A percentile compares a stretch with the other conserved stretches of the same genome.
These are phyloP conservation scores for Brenthis ino DNA, from an alignment of 2,888 invertebrate species.

Conservation along the genomic window DNA sequence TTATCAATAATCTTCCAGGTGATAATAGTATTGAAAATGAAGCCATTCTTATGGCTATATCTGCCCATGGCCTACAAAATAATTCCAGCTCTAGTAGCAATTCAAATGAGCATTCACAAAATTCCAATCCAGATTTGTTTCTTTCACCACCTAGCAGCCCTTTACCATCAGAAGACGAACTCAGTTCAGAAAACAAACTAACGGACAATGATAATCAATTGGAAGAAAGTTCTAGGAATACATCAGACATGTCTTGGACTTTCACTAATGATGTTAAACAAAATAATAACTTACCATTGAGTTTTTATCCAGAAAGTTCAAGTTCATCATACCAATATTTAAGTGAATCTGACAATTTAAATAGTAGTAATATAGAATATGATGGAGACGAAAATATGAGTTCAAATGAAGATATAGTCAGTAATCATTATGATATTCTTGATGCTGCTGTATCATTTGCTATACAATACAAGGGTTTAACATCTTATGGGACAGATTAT, in stretches of 20 bases:
- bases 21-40: constrained; percentile 85
- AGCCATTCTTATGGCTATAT: constrained; percentile 88
- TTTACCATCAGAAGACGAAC: constrained; percentile 53
- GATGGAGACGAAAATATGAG: constrained; percentile 48
- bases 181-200: constrained; percentile 33
- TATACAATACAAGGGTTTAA: constrained; percentile 87
- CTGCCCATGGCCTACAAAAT: constrained; percentile 85
- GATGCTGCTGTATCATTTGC: constrained; percentile 89
- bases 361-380: constrained; percentile 48
- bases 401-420: constrained; percentile 46
- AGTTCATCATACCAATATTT: constrained; percentile 53
- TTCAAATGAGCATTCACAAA: constrained; percentile 39
- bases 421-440: constrained; percentile 81
- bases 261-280: constrained; percentile 48
- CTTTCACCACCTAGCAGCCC: constrained; percentile 53
- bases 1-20: constrained; percentile 79
- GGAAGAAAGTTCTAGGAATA: constrained; percentile 47
- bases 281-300: constrained; percentile 48
- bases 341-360: constrained; percentile 49
- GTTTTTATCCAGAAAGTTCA: constrained; percentile 54
- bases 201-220: constrained; percentile 41
- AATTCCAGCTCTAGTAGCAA: constrained; percentile 53
- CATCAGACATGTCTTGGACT: constrained; percentile 54
- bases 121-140: constrained; percentile 41
- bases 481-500: constrained; percentile 74